These are phyloP conservation scores for Morinoia aosen DNA, from an alignment of 2,888 invertebrate species.

Conservation along the genomic window DNA sequence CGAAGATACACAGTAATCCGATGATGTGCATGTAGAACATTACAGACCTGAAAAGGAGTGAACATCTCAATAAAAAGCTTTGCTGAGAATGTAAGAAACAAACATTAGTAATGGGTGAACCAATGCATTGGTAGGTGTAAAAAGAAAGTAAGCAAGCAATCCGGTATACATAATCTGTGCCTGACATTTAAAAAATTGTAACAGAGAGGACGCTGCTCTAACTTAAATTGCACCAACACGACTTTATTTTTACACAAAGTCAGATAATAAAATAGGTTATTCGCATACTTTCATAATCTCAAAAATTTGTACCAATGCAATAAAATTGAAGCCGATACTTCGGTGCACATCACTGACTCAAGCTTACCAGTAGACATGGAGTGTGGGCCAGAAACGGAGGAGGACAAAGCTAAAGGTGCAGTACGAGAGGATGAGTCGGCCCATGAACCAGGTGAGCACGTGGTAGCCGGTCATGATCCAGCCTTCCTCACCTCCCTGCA, in stretches of 20 bases:
- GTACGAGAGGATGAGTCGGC: constrained; percentile 89
- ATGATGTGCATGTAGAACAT: constrained; percentile 73
- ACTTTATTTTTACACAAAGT: background rate
- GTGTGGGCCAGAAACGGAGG: constrained; percentile 84
- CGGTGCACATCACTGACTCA: background rate
- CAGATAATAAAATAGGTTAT: background rate
- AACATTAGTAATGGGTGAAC: background rate
- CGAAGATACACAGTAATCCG: constrained; percentile 71
- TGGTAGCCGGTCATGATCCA: constrained; percentile 84
- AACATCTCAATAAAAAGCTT: background rate
- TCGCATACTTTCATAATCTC: background rate
- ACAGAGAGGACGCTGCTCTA: background rate
- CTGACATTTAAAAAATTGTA: background rate
- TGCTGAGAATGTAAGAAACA: background rate
- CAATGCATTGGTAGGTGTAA: background rate
- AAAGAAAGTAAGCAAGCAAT: background rate
- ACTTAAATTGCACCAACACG: background rate
- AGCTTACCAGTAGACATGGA: constrained; percentile 83
- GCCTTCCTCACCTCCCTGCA: constrained; percentile 73
- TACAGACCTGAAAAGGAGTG: constrained; percentile 70
- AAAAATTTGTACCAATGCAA: background rate
- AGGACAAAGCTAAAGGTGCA: constrained; percentile 92
- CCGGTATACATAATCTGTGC: background rate
- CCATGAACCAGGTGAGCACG: constrained; percentile 83
- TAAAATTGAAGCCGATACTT: background rate